Conservation (phyloP, 2,113 vertebrate species). For the Lophotis ruficrista region DNA sequence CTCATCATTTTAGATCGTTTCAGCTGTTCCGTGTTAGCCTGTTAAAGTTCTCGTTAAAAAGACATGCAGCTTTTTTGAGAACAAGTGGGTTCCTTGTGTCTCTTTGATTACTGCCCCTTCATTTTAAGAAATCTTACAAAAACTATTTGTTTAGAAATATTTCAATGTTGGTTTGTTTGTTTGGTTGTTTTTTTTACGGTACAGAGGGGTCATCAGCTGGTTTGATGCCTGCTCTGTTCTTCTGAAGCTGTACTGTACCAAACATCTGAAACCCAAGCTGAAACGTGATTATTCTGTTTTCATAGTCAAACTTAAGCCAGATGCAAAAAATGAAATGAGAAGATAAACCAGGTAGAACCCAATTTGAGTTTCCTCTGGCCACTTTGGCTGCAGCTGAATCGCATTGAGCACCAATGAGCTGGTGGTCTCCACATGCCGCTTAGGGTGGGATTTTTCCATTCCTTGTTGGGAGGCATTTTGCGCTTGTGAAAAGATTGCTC, state of each 20-base stretch:
- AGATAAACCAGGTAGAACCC: background rate
- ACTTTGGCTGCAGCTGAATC: background rate
- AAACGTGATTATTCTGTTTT: background rate
- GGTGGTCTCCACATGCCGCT: background rate
- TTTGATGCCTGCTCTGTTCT: background rate
- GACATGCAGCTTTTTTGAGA: background rate
- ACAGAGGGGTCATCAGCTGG: background rate
- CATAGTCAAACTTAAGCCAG: background rate
- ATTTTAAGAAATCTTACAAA: background rate
- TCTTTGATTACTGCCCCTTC: background rate
- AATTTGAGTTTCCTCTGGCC: background rate
- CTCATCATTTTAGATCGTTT: background rate
- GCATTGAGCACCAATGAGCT: fast-evolving
- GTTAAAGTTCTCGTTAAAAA: background rate
- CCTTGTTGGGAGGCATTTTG: background rate
- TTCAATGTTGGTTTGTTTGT: background rate
- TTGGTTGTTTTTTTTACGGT: background rate
- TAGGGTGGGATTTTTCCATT: background rate
- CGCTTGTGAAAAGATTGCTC: background rate
- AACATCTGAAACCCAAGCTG: background rate
- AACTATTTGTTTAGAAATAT: background rate
- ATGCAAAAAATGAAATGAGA: background rate
- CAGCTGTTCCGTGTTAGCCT: background rate
- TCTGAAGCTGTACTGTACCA: background rate
- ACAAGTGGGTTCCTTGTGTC: background rate